Percentiles rank a stretch among this genome's conserved stretches.
Evolutionary conservation across 2,113 vertebrate species (phyloP).

Genomic region (Hymenochirus boettgeri): DNA sequence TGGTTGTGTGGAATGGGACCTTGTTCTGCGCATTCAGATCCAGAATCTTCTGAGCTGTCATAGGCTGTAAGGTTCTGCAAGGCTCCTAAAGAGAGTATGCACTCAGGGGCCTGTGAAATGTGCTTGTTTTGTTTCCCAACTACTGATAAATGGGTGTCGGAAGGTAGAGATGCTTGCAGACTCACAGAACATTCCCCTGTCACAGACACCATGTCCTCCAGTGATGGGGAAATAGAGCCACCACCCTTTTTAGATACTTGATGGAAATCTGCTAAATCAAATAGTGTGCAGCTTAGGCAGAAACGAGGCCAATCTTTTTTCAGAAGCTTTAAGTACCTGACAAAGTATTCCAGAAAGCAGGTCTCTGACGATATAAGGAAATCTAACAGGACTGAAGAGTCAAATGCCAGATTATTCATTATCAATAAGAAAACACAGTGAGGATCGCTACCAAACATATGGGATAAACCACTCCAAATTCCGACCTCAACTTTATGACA

Average conservation of each 20-base stretch:
- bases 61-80: conserved; percentile 75
- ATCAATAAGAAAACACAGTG: conserved; percentile 85
- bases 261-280: conserved; percentile 35
- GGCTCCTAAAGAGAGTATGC: conserved; percentile 4
- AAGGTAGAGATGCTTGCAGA: neutral
- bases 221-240: neutral
- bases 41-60: conserved; percentile 80
- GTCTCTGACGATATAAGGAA: conserved; percentile 93
- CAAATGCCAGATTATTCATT: conserved; percentile 75
- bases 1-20: conserved; percentile 2
- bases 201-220: neutral
- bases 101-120: neutral
- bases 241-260: neutral
- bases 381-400: conserved; percentile 83
- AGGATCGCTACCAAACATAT: conserved; percentile 72
- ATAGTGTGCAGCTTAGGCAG: conserved; percentile 52
- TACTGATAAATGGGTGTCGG: neutral
- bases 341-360: conserved; percentile 90
- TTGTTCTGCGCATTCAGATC: conserved; percentile 51
- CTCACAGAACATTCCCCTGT: conserved; percentile 1
- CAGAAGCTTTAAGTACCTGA: conserved; percentile 82
- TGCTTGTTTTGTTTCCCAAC: neutral
- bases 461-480: conserved; percentile 41
- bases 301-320: conserved; percentile 70
- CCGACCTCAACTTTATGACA: conserved; percentile 39